Evolutionary conservation across 2,113 vertebrate species (phyloP).

Genomic region (Pantherophis guttatus): DNA sequence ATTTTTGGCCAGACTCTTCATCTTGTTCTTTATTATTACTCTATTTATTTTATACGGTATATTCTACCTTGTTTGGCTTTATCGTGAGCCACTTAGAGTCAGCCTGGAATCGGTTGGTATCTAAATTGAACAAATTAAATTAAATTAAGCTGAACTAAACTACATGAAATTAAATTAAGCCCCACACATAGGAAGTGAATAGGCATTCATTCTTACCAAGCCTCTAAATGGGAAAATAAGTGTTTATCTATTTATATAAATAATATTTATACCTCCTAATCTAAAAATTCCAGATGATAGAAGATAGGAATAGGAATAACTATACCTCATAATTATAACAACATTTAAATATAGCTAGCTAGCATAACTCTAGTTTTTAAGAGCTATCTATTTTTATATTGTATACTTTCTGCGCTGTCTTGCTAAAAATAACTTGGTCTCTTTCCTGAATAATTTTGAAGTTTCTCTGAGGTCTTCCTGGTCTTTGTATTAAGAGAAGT

Average conservation of each 20-base stretch:
- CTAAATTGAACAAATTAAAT: not conserved
- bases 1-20: not conserved
- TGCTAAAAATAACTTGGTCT: not conserved
- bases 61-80: not conserved
- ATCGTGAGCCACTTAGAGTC: not conserved
- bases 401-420: not conserved
- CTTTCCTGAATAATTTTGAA: not conserved
- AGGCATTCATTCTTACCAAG: not conserved
- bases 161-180: not conserved
- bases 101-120: not conserved
- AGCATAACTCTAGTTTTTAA: not conserved
- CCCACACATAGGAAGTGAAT: not conserved
- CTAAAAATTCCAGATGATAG: not conserved
- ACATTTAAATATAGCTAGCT: not conserved
- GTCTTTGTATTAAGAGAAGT: not conserved
- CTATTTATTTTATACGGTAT: not conserved
- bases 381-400: not conserved
- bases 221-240: not conserved
- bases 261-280: not conserved
- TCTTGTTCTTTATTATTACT: not conserved
- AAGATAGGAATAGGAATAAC: not conserved
- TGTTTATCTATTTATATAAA: not conserved
- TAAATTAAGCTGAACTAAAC: not conserved
- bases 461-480: not conserved
- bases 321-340: not conserved